phyloP scores from a whole-genome alignment of 2,888 invertebrate genomes.

The Plebejus argus region DNA sequence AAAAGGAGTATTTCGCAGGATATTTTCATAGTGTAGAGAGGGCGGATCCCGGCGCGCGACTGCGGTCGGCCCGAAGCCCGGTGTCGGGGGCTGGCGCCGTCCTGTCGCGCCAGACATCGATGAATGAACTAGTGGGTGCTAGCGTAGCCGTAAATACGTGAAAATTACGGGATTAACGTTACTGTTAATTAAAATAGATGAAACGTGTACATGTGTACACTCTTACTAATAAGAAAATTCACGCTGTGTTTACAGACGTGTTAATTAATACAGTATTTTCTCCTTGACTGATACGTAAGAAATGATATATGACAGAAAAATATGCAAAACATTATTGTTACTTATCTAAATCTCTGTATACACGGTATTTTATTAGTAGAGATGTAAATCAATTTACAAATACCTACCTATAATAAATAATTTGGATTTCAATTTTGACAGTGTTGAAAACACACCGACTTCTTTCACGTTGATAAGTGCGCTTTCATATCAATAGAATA shows the following conservation, averaged over 20 bases:
- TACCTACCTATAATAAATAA: too few relatives aligned
- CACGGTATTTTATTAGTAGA: neutral
- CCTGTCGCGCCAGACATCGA: slow-evolving; percentile 53
- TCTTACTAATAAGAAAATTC: neutral
- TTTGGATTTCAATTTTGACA: neutral
- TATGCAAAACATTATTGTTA: neutral
- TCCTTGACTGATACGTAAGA: neutral
- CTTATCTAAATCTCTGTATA: neutral
- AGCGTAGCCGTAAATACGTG: slow-evolving; percentile 34
- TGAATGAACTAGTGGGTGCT: slow-evolving; percentile 40
- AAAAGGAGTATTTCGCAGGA: slow-evolving; percentile 45
- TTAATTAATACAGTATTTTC: too few relatives aligned
- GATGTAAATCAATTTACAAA: neutral
- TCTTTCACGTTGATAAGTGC: neutral
- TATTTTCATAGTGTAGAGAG: slow-evolving; percentile 62
- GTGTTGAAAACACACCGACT: neutral
- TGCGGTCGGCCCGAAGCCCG: slow-evolving; percentile 59
- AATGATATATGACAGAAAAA: neutral
- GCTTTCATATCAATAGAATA: neutral
- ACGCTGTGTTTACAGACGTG: neutral
- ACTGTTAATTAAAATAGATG: neutral
- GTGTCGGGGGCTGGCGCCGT: slow-evolving; percentile 66
- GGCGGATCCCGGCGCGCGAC: slow-evolving; percentile 65
- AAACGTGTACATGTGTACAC: neutral
- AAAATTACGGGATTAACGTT: slow-evolving; percentile 26